A percentile compares a stretch with the other conserved stretches of the same genome.
phyloP scores from a whole-genome alignment of 2,888 invertebrate species.

The Panorpa germanica region DNA sequence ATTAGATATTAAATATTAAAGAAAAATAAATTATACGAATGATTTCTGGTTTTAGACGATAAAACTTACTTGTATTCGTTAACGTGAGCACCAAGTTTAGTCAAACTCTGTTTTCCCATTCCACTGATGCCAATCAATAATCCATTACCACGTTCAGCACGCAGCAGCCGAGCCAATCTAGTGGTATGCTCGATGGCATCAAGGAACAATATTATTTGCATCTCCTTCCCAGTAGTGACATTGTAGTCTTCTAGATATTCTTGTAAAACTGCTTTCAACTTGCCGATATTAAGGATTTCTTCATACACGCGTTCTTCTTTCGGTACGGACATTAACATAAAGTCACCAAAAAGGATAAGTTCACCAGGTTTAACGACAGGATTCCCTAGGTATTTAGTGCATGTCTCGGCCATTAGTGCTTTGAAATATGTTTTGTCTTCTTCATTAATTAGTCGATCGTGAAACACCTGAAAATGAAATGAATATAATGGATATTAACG shows the following conservation, averaged over 20 bases:
- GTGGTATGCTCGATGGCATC: slow-evolving; percentile 80
- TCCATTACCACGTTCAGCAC: slow-evolving; percentile 76
- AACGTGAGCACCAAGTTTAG: slow-evolving; percentile 64
- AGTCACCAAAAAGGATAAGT: slow-evolving; percentile 67
- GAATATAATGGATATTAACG: no score
- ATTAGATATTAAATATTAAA: slow-evolving; percentile 6
- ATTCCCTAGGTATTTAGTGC: slow-evolving; percentile 38
- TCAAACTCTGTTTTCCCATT: slow-evolving; percentile 77
- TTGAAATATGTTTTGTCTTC: slow-evolving; percentile 70
- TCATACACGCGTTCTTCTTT: slow-evolving; percentile 60
- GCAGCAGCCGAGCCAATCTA: slow-evolving; percentile 64
- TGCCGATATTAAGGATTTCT: slow-evolving; percentile 55
- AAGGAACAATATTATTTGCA: slow-evolving; percentile 73
- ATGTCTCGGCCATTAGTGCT: slow-evolving; percentile 46
- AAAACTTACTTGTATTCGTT: slow-evolving; percentile 54
- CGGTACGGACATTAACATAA: slow-evolving; percentile 53
- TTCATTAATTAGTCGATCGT: slow-evolving; percentile 68
- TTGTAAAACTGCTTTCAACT: slow-evolving; percentile 50
- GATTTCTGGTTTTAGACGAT: slow-evolving; percentile 11
- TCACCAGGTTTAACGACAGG: slow-evolving; percentile 40
- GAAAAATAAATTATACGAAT: slow-evolving; percentile 1
- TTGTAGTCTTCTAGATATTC: slow-evolving; percentile 79
- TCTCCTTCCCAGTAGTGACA: slow-evolving; percentile 52
- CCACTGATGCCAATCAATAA: slow-evolving; percentile 80
- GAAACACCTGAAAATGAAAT: no score